Conservation (phyloP, 2,797 vertebrate genomes). For the Lutjanus argentimaculatus region DNA sequence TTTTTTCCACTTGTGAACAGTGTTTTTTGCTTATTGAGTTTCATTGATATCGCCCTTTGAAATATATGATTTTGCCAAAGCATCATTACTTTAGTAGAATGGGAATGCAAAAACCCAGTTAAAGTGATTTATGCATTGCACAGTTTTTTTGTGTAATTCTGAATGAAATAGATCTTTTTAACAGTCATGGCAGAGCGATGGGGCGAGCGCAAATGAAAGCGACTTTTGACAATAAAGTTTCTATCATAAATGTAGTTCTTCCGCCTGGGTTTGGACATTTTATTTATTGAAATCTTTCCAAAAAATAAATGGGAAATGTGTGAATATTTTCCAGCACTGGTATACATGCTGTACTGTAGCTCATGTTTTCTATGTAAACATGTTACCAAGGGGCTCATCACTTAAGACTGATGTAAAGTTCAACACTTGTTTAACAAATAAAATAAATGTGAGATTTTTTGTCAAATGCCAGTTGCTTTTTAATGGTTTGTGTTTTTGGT, state of each 20-base stretch:
- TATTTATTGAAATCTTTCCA: slow-evolving; percentile 86
- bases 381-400: slow-evolving; percentile 98
- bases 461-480: slow-evolving; percentile 87
- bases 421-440: slow-evolving; percentile 99
- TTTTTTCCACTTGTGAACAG: slow-evolving; percentile 89
- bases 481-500: slow-evolving; percentile 81
- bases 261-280: slow-evolving; percentile 95
- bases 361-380: slow-evolving; percentile 95
- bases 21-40: slow-evolving; percentile 89
- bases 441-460: slow-evolving; percentile 99
- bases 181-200: slow-evolving; percentile 80
- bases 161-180: slow-evolving; percentile 85
- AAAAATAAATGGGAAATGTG: slow-evolving; percentile 89
- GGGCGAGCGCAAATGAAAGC: slow-evolving; percentile 83
- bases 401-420: slow-evolving; percentile 99
- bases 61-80: slow-evolving; percentile 90
- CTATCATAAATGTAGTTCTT: slow-evolving; percentile 91
- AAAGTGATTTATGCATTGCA: slow-evolving; percentile 91
- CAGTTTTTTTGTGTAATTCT: slow-evolving; percentile 88
- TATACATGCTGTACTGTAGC: slow-evolving; percentile 90
- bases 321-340: slow-evolving; percentile 94
- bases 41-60: slow-evolving; percentile 86
- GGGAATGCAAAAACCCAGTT: slow-evolving; percentile 76
- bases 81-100: slow-evolving; percentile 80
- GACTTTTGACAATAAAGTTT: slow-evolving; percentile 90